phyloP scores from a whole-genome alignment of 2,113 vertebrate species.

The Rhipidura dahli region DNA sequence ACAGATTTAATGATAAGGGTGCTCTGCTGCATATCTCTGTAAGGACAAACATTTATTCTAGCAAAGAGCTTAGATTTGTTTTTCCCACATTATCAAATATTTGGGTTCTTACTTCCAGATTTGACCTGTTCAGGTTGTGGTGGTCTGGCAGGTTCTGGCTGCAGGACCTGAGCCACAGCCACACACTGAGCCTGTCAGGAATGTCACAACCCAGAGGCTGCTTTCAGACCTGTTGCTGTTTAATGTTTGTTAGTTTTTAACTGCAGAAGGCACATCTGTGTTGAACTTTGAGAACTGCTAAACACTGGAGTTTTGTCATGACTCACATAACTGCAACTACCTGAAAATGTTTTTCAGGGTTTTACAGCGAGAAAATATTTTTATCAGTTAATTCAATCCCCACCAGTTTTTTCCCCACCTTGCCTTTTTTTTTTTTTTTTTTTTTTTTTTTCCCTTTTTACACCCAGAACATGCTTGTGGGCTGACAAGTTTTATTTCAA shows the following conservation, averaged over 20 bases:
- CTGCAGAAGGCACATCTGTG: neutral
- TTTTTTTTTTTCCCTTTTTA: accelerated
- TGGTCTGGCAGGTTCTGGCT: neutral
- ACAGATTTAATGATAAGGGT: slow-evolving; percentile 23
- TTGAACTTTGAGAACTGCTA: neutral
- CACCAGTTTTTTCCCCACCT: neutral
- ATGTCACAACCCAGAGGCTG: neutral
- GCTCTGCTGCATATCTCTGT: neutral
- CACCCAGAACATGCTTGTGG: neutral
- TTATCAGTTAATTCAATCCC: neutral
- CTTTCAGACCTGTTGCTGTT: neutral
- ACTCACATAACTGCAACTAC: neutral
- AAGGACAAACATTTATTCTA: slow-evolving; percentile 25
- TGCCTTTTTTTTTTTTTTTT: no score
- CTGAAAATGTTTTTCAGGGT: neutral
- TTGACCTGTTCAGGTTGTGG: neutral
- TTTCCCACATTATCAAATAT: neutral
- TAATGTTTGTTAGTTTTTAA: neutral
- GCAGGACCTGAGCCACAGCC: neutral
- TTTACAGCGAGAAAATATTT: neutral
- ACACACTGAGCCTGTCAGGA: neutral
- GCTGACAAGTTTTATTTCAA: neutral
- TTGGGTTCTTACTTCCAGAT: neutral
- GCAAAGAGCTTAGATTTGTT: neutral
- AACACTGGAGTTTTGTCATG: neutral